Percentiles rank a stretch among this genome's conserved stretches.
These are phyloP conservation scores for Crotalus adamanteus DNA, from an alignment of 2,797 vertebrate species.

Conservation along the genomic window DNA sequence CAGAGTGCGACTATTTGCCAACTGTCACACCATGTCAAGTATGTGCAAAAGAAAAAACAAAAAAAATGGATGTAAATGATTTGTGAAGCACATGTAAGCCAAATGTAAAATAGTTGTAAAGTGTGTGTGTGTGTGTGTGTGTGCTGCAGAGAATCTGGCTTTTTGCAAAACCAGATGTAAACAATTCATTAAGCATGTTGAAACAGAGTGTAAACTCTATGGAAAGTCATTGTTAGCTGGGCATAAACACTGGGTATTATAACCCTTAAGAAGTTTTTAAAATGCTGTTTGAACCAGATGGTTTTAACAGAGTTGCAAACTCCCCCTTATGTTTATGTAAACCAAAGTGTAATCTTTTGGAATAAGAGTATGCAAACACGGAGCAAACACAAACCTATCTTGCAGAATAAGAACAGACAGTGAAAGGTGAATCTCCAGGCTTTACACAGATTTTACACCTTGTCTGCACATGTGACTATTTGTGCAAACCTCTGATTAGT, in stretches of 20 bases:
- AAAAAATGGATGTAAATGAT: slow-evolving; percentile 28
- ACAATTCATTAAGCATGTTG: slow-evolving; percentile 7
- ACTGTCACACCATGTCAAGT: slow-evolving; percentile 26
- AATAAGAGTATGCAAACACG: background rate
- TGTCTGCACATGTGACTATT: slow-evolving; percentile 27
- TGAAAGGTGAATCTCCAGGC: background rate
- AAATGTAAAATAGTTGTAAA: slow-evolving; percentile 39
- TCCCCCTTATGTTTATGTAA: background rate
- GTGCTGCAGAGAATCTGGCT: background rate
- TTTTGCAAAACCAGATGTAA: slow-evolving; percentile 9
- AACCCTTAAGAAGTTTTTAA: background rate
- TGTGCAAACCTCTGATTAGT: slow-evolving; percentile 16
- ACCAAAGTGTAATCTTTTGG: background rate
- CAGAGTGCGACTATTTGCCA: slow-evolving; percentile 13
- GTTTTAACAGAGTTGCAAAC: background rate
- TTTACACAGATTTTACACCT: slow-evolving; percentile 34
- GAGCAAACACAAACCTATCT: background rate
- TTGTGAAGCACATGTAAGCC: slow-evolving; percentile 34
- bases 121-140: background rate
- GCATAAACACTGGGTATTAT: background rate
- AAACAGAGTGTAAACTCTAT: slow-evolving; percentile 20
- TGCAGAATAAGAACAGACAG: background rate
- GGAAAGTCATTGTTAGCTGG: background rate
- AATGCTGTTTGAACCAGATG: background rate
- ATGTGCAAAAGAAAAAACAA: slow-evolving; percentile 14